Base-by-base conservation (phyloP, 2,113 vertebrate species). In the Planiliza haematocheilus region DNA sequence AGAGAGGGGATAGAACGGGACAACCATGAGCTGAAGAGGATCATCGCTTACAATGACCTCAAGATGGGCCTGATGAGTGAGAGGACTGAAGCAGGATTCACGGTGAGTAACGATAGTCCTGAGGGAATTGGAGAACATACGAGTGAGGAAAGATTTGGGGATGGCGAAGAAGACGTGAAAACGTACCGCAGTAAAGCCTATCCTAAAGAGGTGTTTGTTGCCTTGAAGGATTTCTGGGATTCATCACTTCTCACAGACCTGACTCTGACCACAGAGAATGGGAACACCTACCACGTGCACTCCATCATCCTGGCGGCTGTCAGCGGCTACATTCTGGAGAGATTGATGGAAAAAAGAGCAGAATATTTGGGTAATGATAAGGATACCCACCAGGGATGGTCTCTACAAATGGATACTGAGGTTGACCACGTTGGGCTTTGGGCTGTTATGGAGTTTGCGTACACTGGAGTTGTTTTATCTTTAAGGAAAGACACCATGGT, bases 381-480 rank as follows among this genome's bases (percentile, higher is more conserved):
- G 3, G 10, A 51, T 11, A 10, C 8, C 46, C 46, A 8, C 45
- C 67, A 13, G 50, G 24, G 24, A 30, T 82, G 65, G 81, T 83
- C 34, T 8, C 2, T 62, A 1, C 42, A 58, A 41, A 16, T 90
- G 38, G 63, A 65, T 52, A 12, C 73, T 8, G 73, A 82, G 17
- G 79, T 89, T 12, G 74, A 87, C 18, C 52, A 50, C 2, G 8
- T 51, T 8, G 94, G 93, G 48, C 88, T 95, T 61, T 84, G 85
- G 69, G 92, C 93, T 4, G 66, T 96, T 63, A 71, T 98, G 43
- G 86, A 94, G 79, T 97, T 98, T 30, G 95, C 96, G 53, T 98
- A 98, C 10, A 92, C 90, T 6, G 97, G 96, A 2, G 20, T 55
- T 37, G 61, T 92, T 2, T 42, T 89, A 12, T 60, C 58, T 70